These are phyloP conservation scores for Xylota segnis DNA, from an alignment of 2,888 invertebrate species.

Conservation along the genomic window DNA sequence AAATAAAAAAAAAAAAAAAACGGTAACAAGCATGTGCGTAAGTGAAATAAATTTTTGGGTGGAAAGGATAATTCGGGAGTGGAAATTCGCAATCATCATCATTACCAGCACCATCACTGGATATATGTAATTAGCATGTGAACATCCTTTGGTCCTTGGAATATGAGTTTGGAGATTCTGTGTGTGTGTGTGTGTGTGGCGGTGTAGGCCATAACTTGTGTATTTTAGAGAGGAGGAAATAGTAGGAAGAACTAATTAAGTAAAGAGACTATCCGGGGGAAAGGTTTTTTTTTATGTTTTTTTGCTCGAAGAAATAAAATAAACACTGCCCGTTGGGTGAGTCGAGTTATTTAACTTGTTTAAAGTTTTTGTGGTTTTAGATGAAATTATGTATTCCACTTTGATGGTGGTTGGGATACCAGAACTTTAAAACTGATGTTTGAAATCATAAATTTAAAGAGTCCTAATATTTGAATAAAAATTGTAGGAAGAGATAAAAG, in stretches of 20 bases:
- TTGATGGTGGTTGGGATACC: too few relatives aligned
- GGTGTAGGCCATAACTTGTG: background rate
- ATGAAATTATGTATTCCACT: background rate
- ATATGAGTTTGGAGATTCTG: background rate
- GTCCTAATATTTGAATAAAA: too few relatives aligned
- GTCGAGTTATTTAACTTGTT: background rate
- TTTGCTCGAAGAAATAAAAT: background rate
- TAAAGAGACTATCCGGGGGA: background rate
- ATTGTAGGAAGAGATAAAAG: too few relatives aligned
- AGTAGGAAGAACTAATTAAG: slow-evolving; percentile 10
- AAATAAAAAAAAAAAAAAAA: slow-evolving; percentile 4
- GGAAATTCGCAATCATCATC: slow-evolving; percentile 15
- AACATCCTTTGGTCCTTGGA: background rate
- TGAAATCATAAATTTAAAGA: too few relatives aligned
- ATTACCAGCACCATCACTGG: slow-evolving; percentile 1
- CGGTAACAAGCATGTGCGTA: slow-evolving; percentile 32
- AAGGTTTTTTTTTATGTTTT: background rate
- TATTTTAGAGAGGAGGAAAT: background rate
- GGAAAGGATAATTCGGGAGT: slow-evolving; percentile 9
- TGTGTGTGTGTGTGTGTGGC: background rate
- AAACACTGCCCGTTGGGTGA: background rate
- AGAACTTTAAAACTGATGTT: too few relatives aligned
- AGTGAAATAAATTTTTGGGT: slow-evolving; percentile 43
- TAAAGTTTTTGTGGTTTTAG: background rate
- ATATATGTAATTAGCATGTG: slow-evolving; percentile 32